Evolutionary conservation across 2,113 vertebrate genomes (phyloP).

Genomic region (Apus apus): DNA sequence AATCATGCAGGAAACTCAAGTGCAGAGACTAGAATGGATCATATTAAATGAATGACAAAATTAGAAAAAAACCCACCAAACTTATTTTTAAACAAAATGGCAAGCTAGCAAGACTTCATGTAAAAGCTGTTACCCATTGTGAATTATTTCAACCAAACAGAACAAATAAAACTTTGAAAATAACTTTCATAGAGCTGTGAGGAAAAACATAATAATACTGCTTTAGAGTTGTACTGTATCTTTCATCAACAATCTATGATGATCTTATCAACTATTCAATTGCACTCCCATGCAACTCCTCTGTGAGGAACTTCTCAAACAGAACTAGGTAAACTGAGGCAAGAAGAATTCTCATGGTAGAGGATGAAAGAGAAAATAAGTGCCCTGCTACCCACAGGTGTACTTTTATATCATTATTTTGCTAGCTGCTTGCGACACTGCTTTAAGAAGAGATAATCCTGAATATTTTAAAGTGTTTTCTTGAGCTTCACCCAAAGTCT

Average conservation of each 20-base stretch:
- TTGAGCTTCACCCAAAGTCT: neutral
- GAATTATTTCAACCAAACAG: conserved; percentile 24
- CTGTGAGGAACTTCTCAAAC: neutral
- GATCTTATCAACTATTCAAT: neutral
- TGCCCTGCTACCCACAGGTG: neutral
- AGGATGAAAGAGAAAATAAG: neutral
- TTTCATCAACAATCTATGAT: neutral
- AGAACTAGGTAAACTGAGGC: neutral
- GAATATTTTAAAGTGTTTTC: neutral
- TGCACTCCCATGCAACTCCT: neutral
- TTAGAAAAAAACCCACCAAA: neutral
- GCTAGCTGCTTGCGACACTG: no score
- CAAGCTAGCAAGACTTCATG: conserved; percentile 11
- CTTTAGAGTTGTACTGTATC: neutral
- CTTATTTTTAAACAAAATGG: conserved; percentile 11
- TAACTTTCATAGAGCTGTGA: neutral
- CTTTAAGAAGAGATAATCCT: neutral
- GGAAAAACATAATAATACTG: neutral
- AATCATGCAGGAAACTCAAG: conserved; percentile 66
- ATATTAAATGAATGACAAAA: conserved; percentile 47
- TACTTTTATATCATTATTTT: neutral
- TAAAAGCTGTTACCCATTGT: conserved; percentile 26
- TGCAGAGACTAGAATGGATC: conserved; percentile 60
- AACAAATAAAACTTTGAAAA: neutral
- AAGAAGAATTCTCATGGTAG: neutral